Base-by-base conservation (phyloP, 2,888 invertebrate genomes). In the Nephrotoma guestfalica region DNA sequence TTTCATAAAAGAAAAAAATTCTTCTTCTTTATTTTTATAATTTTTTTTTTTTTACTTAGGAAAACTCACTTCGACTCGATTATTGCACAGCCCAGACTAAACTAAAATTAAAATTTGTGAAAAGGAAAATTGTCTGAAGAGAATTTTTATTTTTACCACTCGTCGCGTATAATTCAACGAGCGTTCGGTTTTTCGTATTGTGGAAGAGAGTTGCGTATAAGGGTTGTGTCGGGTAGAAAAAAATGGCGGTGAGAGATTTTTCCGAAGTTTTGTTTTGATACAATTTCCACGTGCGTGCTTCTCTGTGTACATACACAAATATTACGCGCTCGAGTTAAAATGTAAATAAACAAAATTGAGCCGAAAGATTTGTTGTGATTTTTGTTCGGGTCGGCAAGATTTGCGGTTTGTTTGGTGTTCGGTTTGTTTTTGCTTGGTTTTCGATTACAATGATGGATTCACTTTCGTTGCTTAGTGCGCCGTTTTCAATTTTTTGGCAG, bases 31-130 rank as follows among this genome's bases (percentile, higher is more conserved):
- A 47, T 13, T 6, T 84, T 84, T 42, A 13, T 83, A 13, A 47
- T 41, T 30, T 30, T 40, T 40, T 41, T 84, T 84, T 41, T 84
- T 42, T 41, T 15, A 41, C 85, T 86, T 86, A 51, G 51, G 45
- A 87, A 87, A 89, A 90, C 90, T 91, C 91, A 91, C 91, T 90
- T 90, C 90, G 90, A 91, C 90, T 90, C 91, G 90, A 90, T 90
- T 90, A 90, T 90, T 90, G 91, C 89, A 90, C 90, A 90, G 91
- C 90, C 91, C 88, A 87, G 87, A 87, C 87, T 87, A 88, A 88
- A 88, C 88, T 91, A 88, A 89, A 87, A 13, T 41, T 30, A 71
- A 71, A 71, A 71, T 30, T 57, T 30, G 71, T 84, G 84, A 41
- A 84, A 41, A 84, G 41, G 84, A 84, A 84, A 83, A 84, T 84